Evolutionary conservation across 2,797 vertebrate genomes (phyloP), one percentile per base, ranked within the genome.

Genomic region (Pitangus sulphuratus): DNA sequence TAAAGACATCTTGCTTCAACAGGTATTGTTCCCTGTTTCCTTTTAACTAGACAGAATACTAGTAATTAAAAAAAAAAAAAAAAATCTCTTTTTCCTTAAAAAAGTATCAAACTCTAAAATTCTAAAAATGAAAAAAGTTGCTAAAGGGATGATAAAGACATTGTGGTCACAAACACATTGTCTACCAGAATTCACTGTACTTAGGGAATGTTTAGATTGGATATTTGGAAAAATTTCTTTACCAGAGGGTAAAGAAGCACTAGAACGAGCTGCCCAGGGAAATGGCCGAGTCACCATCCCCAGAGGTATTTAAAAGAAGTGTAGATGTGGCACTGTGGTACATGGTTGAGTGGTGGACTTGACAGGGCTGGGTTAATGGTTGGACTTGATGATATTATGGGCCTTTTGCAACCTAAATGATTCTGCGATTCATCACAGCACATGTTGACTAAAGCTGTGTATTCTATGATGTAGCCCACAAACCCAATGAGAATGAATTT

Each of bases 211-310:
- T 53, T 53, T 71, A 35, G 24, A 8, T 11, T 11, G 28, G 4
- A 30, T 45, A 35, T 30, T 50, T 5, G 12, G 30, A 54, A 64
- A 62, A 56, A 69, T 11, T 19, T 54, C 33, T 50, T 64, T 28
- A 21, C 5, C 1, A 1, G 16, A 47, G 39, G 12, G 2, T 47
- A 24, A 24, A 24, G 22, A 25, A 35, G 3, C 18, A 20, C 3
- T 35, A 33, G 11, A 74, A 28, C 3, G 48, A 33, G 31, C 35
- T 84, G 12, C 42, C 19, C 21, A 37, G 31, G 35, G 35, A 50
- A 62, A 21, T 20, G 7, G 4, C 5, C 19, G 35, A 28, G 15
- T 33, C 44, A 7, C 20, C 37, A 33, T 19, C 3, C 21, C 14
- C 39, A 33, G 51, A 45, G 44, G 30, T 4, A 30, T 80, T 86